Base-by-base conservation (phyloP, 2,888 invertebrate species). In the Dryobota labecula region DNA sequence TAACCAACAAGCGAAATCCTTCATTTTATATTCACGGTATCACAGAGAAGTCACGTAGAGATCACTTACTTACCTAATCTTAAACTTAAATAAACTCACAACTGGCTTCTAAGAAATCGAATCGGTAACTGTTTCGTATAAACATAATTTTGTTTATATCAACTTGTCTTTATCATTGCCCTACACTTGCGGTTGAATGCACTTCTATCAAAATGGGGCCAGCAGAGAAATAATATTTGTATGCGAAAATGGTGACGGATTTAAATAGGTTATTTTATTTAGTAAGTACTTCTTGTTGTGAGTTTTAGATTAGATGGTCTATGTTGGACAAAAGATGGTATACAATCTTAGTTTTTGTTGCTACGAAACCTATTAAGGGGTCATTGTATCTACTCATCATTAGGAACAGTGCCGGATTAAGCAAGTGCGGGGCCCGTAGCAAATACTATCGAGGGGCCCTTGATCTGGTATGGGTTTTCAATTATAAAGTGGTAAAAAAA, bases 121-220 rank as follows among this genome's bases (percentile, higher is more conserved):
- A 63, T 69, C 68, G 51, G 43, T 20, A 2, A 80, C 79, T 80
- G 73, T 51, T 36, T 36, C 0, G 20, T 62, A 36, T 41, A 65
- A 60, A 66, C 6, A 76, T 54, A 47, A 54, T 45, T 36, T 68
- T 73, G 61, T 73, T 73, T 64, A 61, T 64, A 60, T 27, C n/a
- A 56, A 30, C 30, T 41, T 38, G 30, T 68, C 45, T 75, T 79
- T 78, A 78, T 79, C 76, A 51, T 4, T 65, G 60, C 11, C 56
- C 61, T 57, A 72, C 63, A 63, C 41, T 61, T 15, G 15, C 51
- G 60, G 84, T 83, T 85, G 75, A 85, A 82, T 74, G 84, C 57
- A 73, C 85, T 70, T 73, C n/a, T 83, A 83, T 82, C 78, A 33
- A 65, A 71, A 49, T 64, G 56, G 72, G 78, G 58, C 18, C 73